phyloP scores from a whole-genome alignment of 2,888 invertebrate genomes.

The Noctua comes region DNA sequence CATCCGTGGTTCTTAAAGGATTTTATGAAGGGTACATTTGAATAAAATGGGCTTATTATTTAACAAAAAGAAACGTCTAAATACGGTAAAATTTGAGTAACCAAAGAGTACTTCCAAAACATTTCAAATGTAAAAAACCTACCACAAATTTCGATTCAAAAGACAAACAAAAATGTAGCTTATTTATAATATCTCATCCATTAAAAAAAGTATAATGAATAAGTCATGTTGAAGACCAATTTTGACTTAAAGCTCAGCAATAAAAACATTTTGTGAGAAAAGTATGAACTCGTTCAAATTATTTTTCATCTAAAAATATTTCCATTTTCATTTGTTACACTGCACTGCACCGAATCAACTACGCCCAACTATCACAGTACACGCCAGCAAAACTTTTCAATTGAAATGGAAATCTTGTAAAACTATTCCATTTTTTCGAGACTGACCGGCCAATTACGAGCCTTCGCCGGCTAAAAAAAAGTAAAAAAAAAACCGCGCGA shows the following conservation, averaged over 20 bases:
- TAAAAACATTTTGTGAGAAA: neutral
- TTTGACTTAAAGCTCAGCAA: neutral
- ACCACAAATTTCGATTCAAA: neutral
- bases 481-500: constrained; percentile 32
- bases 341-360: neutral
- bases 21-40: constrained; percentile 1
- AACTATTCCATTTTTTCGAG: constrained; percentile 39
- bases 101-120: neutral
- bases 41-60: constrained; percentile 17
- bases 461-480: constrained; percentile 31
- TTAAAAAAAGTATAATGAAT: neutral
- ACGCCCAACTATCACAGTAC: constrained; percentile 1
- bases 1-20: neutral
- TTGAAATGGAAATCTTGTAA: constrained; percentile 49
- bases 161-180: neutral
- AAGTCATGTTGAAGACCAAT: neutral
- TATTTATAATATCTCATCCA: neutral
- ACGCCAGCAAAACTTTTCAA: constrained; percentile 19
- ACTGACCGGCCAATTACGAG: constrained; percentile 56
- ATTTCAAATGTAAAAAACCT: neutral
- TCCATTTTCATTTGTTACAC: neutral
- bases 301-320: neutral
- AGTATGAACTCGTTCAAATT: too few relatives aligned
- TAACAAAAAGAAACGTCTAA: neutral
- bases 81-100: neutral